Conservation (phyloP, 1,140 invertebrate genomes). For the Drosophila sp. region DNA sequence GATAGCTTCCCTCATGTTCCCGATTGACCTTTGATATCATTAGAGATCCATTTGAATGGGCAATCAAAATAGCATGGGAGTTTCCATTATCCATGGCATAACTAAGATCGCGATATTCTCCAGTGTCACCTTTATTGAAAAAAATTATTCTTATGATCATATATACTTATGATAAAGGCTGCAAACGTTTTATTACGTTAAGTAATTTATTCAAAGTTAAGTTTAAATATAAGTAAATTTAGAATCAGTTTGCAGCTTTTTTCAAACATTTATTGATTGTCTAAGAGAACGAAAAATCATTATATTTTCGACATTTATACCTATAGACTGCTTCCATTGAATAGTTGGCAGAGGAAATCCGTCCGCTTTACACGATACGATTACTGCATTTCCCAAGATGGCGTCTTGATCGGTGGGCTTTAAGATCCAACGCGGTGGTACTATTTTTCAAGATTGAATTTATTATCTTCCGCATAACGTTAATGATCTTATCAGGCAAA, state of each 20-base stretch:
- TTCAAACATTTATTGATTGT: too few species aligned
- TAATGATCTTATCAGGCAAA: background rate
- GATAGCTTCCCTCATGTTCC: slow-evolving; percentile 91
- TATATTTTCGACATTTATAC: slow-evolving; percentile 63
- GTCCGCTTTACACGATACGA: slow-evolving; percentile 90
- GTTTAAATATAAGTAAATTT: too few species aligned
- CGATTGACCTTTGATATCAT: slow-evolving; percentile 86
- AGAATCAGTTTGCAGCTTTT: too few species aligned
- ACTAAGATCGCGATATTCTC: slow-evolving; percentile 88
- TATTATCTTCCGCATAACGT: background rate
- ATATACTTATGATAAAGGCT: background rate
- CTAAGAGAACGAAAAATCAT: slow-evolving; percentile 31
- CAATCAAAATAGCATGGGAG: slow-evolving; percentile 57
- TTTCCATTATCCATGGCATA: slow-evolving; percentile 54
- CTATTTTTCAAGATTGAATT: slow-evolving; percentile 74
- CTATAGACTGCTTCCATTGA: slow-evolving; percentile 88
- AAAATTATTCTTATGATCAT: background rate
- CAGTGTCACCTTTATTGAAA: slow-evolving; percentile 75
- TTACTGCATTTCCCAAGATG: slow-evolving; percentile 89
- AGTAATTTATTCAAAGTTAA: too few species aligned
- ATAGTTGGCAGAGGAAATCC: slow-evolving; percentile 91
- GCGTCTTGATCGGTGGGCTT: slow-evolving; percentile 91
- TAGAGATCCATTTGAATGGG: slow-evolving; percentile 86
- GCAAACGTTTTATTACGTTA: too few species aligned
- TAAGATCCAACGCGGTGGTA: slow-evolving; percentile 92